These are phyloP conservation scores for Ophioninae sp. DNA, from an alignment of 2,888 invertebrate genomes.

Conservation along the genomic window DNA sequence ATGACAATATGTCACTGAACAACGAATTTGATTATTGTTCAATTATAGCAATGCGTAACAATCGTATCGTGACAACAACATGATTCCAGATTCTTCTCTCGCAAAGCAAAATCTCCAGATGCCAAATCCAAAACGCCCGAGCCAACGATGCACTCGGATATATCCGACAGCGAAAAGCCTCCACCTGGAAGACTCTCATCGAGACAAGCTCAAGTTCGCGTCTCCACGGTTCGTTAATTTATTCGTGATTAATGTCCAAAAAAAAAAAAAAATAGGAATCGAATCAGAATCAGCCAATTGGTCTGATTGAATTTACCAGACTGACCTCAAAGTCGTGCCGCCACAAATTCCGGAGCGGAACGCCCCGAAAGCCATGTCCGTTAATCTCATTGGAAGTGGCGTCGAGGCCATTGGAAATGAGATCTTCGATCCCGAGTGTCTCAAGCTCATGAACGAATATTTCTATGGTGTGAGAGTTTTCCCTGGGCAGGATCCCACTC, in stretches of 20 bases:
- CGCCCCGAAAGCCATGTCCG: constrained; percentile 87
- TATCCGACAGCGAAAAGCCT: constrained; percentile 74
- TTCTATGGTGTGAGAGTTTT: constrained; percentile 95
- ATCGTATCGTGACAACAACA: not conserved
- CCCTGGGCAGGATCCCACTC: constrained; percentile 96
- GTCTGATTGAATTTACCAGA: constrained; percentile 78
- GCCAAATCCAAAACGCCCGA: constrained; percentile 88
- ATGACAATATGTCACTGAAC: not conserved
- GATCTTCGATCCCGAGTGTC: constrained; percentile 92
- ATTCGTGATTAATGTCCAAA: not conserved
- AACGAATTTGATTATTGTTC: not conserved
- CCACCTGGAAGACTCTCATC: constrained; percentile 70
- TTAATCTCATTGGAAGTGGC: constrained; percentile 86
- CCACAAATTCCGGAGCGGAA: constrained; percentile 86
- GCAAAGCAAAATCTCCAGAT: constrained; percentile 85
- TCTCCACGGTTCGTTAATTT: constrained; percentile 76
- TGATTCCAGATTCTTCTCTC: constrained; percentile 89
- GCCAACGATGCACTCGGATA: constrained; percentile 82
- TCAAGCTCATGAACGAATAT: constrained; percentile 97
- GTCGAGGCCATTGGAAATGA: constrained; percentile 93
- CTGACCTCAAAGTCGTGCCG: constrained; percentile 84
- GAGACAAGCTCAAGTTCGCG: constrained; percentile 77
- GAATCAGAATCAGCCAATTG: not conserved
- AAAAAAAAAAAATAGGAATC: not conserved
- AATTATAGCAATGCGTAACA: too few species aligned